Base-by-base conservation (phyloP, 2,797 vertebrate genomes). In the Holocentrus rufus region DNA sequence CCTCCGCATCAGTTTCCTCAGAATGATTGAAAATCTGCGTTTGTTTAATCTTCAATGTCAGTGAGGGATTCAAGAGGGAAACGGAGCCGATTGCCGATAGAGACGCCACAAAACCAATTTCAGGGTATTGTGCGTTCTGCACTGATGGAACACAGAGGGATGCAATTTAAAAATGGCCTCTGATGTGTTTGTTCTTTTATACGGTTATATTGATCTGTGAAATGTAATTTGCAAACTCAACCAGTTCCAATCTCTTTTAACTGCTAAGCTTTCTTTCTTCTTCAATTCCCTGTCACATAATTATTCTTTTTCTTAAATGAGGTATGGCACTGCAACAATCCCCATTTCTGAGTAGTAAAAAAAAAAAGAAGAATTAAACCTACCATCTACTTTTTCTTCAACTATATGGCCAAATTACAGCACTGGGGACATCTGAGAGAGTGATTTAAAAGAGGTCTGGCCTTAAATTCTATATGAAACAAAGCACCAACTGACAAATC, bases 81-180 rank as follows among this genome's bases (percentile, higher is more conserved):
- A 31, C 31, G 5, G 34, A 47, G 30, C 59, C 53, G 31, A 69
- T 11, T 36, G 67, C 66, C 2, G 62, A 75, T 65, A 30, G 62
- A 74, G 63, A 66, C 72, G 53, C 69, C 65, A 58, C 66, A 76
- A 76, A 65, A 69, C 39, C 65, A 78, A 79, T 69, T 82, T 76
- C 69, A 53, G 50, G 72, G 69, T 65, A 52, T 58, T 72, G 13
- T 68, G 59, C 25, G 18, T 72, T 68, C 66, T 57, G 20, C 62
- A 52, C 68, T 71, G 72, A 65, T 67, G 61, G 62, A 20, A 57
- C 47, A 55, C 27, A 39, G 47, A 46, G 23, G 42, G 54, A 31
- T 23, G 25, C 30, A 17, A 60, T 74, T 53, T 52, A 59, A 67
- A 75, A 52, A 69, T 69, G 65, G 52, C 59, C 59, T 69, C 59